phyloP scores from a whole-genome alignment of 2,797 vertebrate species.

The Spea hammondii region DNA sequence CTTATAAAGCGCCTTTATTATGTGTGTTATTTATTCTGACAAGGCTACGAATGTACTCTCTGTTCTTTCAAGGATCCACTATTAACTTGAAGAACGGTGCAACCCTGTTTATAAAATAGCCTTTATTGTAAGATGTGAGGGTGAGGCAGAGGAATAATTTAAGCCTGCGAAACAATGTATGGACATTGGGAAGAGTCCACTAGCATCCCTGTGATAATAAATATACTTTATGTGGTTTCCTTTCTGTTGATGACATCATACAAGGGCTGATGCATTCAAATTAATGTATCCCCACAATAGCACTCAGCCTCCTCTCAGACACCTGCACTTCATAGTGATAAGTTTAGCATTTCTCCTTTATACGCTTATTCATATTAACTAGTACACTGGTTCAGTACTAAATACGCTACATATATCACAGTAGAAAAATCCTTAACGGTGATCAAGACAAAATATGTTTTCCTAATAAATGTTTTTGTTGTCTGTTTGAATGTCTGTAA shows the following conservation, averaged over 20 bases:
- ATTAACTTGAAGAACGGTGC: conserved; percentile 59
- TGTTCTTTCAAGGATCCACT: conserved; percentile 51
- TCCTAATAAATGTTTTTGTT: no score
- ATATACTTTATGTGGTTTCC: conserved; percentile 45
- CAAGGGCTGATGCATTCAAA: conserved; percentile 34
- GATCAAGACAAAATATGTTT: no score
- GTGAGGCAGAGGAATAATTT: conserved; percentile 57
- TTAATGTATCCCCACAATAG: background rate
- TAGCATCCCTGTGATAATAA: conserved; percentile 35
- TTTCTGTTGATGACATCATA: conserved; percentile 40
- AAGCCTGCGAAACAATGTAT: conserved; percentile 41
- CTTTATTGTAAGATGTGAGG: conserved; percentile 48
- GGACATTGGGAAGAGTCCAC: conserved; percentile 45
- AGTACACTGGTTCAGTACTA: no score
- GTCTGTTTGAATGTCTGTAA: no score
- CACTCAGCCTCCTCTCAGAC: background rate
- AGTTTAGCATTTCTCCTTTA: background rate
- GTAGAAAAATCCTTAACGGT: no score
- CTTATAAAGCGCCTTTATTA: conserved; percentile 47
- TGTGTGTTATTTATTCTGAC: conserved; percentile 60
- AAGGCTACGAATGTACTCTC: conserved; percentile 61
- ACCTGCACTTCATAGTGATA: background rate
- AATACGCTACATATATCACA: no score
- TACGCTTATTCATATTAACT: no score
- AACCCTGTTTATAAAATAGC: conserved; percentile 58